Percentiles rank a stretch among this genome's conserved stretches.
These are phyloP conservation scores for Rhagoletis pomonella DNA, from an alignment of 1,140 invertebrate species.

Conservation along the genomic window DNA sequence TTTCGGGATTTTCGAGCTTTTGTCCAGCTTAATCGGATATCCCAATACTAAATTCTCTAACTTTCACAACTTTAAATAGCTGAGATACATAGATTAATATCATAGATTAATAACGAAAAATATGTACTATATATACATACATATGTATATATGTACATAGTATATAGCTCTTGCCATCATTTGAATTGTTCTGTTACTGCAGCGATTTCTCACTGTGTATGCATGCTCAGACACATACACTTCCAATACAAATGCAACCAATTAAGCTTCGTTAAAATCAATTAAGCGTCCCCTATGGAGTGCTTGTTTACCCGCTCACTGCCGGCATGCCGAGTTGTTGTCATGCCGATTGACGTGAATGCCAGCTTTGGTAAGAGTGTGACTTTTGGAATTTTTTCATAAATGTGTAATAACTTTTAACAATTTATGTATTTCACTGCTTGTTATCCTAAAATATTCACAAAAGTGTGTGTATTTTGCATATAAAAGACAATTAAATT, in stretches of 20 bases:
- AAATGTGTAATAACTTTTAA: background rate
- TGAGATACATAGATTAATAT: too few species aligned
- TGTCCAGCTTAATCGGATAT: too few species aligned
- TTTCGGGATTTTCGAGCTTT: too few species aligned
- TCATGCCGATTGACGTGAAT: conserved; percentile 28
- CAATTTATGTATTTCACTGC: background rate
- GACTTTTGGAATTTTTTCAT: conserved; percentile 22
- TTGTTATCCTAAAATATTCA: background rate
- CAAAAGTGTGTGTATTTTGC: background rate
- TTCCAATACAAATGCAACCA: conserved; percentile 64
- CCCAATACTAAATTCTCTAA: too few species aligned
- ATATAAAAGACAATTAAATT: background rate
- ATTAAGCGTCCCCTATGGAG: conserved; percentile 74
- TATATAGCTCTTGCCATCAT: too few species aligned
- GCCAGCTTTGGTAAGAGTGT: background rate
- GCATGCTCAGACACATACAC: background rate
- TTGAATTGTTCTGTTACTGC: too few species aligned
- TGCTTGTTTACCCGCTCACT: conserved; percentile 55
- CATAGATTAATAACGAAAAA: too few species aligned
- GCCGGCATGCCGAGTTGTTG: background rate
- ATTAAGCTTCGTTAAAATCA: conserved; percentile 75
- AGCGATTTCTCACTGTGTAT: background rate
- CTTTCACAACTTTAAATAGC: too few species aligned
- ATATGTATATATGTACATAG: too few species aligned
- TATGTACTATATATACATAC: too few species aligned